Evolutionary conservation across 2,888 invertebrate genomes (phyloP).

Genomic region (Pristionchus maxplancki): DNA sequence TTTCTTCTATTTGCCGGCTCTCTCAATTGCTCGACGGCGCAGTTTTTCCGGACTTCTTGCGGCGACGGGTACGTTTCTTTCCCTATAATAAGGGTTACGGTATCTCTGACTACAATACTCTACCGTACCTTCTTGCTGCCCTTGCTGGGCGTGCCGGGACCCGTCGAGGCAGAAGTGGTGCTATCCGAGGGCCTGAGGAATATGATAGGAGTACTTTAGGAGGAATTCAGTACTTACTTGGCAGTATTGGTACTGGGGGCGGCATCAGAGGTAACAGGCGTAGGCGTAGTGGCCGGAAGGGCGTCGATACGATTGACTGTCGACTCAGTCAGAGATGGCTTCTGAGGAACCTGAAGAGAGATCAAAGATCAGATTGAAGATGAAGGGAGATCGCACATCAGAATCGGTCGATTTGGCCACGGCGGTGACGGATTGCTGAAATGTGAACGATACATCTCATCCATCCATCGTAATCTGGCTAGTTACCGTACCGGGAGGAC

Average conservation of each 20-base stretch:
- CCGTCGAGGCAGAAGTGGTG: background rate
- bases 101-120: background rate
- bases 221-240: background rate
- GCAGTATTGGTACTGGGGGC: background rate
- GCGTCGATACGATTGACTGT: conserved; percentile 25
- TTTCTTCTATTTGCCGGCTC: conserved; percentile 34
- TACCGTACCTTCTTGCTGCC: conserved; percentile 40
- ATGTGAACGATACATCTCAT: background rate
- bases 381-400: background rate
- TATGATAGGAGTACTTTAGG: background rate
- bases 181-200: conserved; percentile 9
- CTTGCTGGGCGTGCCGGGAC: background rate
- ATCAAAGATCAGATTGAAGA: background rate
- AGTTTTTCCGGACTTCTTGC: conserved; percentile 7
- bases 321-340: conserved; percentile 11
- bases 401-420: conserved; percentile 25
- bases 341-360: conserved; percentile 26
- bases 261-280: background rate
- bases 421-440: conserved; percentile 29
- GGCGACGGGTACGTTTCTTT: conserved; percentile 17
- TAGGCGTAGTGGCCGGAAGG: background rate
- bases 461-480: background rate
- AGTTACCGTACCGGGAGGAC: conserved; percentile 37
- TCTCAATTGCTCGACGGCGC: background rate
- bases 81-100: background rate